These are phyloP conservation scores for Macrophya annulata DNA, from an alignment of 2,888 invertebrate genomes.

Conservation along the genomic window DNA sequence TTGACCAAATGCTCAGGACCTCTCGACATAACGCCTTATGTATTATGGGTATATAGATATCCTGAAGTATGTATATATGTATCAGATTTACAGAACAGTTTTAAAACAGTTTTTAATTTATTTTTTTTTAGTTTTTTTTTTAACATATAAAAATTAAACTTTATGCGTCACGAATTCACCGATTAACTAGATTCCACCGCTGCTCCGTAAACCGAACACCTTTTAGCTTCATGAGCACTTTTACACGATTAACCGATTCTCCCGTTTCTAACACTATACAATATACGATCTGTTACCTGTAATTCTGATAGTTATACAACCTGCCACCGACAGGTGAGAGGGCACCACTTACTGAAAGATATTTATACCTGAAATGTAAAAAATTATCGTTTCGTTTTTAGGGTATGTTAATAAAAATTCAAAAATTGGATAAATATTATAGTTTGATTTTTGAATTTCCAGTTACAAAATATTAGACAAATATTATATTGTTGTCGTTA, in stretches of 20 bases:
- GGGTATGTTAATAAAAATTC: neutral
- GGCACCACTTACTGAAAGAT: constrained; percentile 29
- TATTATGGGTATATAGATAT: neutral
- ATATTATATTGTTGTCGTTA: neutral
- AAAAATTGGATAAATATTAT: no score
- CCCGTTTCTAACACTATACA: neutral
- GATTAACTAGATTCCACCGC: constrained; percentile 4
- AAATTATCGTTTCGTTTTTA: neutral
- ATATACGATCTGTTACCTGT: constrained; percentile 23
- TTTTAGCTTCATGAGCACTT: constrained; percentile 26
- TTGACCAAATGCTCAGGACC: neutral
- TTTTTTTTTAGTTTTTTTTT: neutral
- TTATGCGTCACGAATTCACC: neutral
- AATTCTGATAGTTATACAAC: neutral
- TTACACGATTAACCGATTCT: constrained; percentile 39
- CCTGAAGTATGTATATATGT: neutral
- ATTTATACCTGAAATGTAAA: neutral
- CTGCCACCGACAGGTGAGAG: constrained; percentile 35
- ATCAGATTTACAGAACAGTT: neutral
- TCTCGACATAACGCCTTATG: neutral
- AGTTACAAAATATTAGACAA: no score
- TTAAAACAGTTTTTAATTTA: neutral
- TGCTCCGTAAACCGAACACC: constrained; percentile 22
- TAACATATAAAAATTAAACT: neutral
- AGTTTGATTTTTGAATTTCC: no score